Evolutionary conservation across 30 jellyfish, hydroid and myxozoan genomes (phyloP), one percentile per base, ranked within the genome.

Genomic region (Cassiopea xamachana): DNA sequence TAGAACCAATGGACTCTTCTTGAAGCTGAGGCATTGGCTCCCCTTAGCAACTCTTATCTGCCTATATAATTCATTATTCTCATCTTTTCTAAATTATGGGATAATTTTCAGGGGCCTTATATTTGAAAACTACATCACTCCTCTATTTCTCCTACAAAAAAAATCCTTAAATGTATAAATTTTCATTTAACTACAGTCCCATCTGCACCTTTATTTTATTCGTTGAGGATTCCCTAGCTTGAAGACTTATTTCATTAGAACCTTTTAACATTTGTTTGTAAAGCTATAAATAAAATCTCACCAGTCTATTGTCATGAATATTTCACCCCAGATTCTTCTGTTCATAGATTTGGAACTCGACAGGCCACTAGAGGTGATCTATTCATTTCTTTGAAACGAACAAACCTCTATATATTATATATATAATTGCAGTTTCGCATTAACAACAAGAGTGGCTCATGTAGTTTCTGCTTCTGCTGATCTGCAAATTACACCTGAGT

Each of bases 301-400:
- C 89, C 82, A 17, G 68, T 47, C 89, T 81, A 43, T 71, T 60
- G 55, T 55, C 80, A 81, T 60, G 59, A 81, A 83, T 51, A 81
- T 81, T 81, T 81, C 44, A 60, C 47, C 45, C 89, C 83, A 7
- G 45, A 60, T 18, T 51, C 82, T 60, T 51, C 82, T 50, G 48
- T 81, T 81, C 89, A 81, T 46, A 81, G 82, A 46, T 60, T 51
- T 81, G n/a, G 89, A 47, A 81, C 89, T 60, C 89, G 89, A 9
- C 89, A 81, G 39, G 89, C 89, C 55, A 81, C 89, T 46, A 81
- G 89, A 81, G 89, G 89, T 18, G 89, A 81, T 81, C 5, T 60
- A 67, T 81, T 81, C 27, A 81, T 17, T 81, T 44, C 89, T 3
- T 51, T 81, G 47, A 60, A 55, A 58, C 59, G 45, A n/a, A 81